phyloP scores from a whole-genome alignment of 2,113 vertebrate genomes.

The Vanacampus margaritifer region DNA sequence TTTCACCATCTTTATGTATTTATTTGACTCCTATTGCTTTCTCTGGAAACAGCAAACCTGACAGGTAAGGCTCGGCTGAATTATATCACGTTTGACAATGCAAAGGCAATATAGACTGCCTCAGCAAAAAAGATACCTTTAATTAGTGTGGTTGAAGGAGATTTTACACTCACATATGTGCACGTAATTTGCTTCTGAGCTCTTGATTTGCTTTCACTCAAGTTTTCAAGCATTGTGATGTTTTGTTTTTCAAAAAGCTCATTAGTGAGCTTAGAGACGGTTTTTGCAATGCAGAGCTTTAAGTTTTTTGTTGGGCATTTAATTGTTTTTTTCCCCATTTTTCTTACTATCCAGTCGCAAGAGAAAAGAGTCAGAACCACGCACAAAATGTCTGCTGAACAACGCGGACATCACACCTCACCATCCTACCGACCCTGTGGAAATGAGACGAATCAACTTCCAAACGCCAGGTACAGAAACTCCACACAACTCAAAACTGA shows the following conservation, averaged over 20 bases:
- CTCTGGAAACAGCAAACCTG: constrained; percentile 90
- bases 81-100: constrained; percentile 56
- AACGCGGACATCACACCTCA: constrained; percentile 90
- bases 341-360: constrained; percentile 76
- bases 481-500: background rate
- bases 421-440: constrained; percentile 95
- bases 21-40: constrained; percentile 73
- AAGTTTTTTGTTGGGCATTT: constrained; percentile 17
- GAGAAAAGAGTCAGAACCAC: constrained; percentile 90
- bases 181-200: constrained; percentile 8
- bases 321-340: constrained; percentile 19
- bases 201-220: constrained; percentile 13
- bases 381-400: constrained; percentile 93
- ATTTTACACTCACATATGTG: constrained; percentile 14
- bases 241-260: background rate
- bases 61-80: constrained; percentile 85
- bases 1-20: constrained; percentile 69
- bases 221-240: background rate
- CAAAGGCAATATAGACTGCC: constrained; percentile 44
- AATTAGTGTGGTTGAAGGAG: constrained; percentile 51
- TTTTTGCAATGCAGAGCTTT: constrained; percentile 7
- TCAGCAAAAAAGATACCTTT: constrained; percentile 55
- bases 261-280: background rate
- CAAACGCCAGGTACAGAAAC: constrained; percentile 86
- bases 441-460: constrained; percentile 98